phyloP scores from a whole-genome alignment of 2,113 vertebrate genomes.

The Ahaetulla prasina region DNA sequence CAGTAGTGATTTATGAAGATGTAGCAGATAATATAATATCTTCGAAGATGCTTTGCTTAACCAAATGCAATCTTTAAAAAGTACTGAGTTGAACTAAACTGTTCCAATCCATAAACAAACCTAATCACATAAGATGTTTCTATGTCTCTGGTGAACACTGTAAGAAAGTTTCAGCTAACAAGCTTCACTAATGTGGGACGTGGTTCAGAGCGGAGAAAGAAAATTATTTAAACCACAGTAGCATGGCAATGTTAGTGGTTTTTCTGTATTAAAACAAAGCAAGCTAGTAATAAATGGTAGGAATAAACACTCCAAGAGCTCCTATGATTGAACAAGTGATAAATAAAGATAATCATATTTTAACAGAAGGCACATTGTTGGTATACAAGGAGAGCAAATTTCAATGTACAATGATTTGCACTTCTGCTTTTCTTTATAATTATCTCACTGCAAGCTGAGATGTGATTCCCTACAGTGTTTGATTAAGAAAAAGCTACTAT shows the following conservation, averaged over 20 bases:
- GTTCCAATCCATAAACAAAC: not conserved
- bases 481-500: not conserved
- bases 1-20: constrained; percentile 39
- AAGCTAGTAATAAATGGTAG: constrained; percentile 55
- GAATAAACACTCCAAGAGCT: constrained; percentile 35
- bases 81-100: not conserved
- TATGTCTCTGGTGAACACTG: constrained; percentile 46
- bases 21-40: constrained; percentile 46
- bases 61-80: not conserved
- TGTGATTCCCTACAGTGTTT: constrained; percentile 17
- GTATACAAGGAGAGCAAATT: constrained; percentile 30
- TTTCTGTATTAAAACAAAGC: constrained; percentile 58
- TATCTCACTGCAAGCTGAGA: constrained; percentile 30
- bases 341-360: constrained; percentile 56
- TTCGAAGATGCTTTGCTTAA: constrained; percentile 41
- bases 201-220: constrained; percentile 45
- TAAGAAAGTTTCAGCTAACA: constrained; percentile 26
- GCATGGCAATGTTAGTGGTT: constrained; percentile 36
- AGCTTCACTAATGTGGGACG: constrained; percentile 42
- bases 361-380: constrained; percentile 47
- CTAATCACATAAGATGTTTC: not conserved
- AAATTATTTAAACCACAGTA: constrained; percentile 51
- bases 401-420: constrained; percentile 15
- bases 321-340: constrained; percentile 35
- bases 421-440: constrained; percentile 21